Evolutionary conservation across 2,888 invertebrate species (phyloP).

Genomic region (Encarsia formosa): DNA sequence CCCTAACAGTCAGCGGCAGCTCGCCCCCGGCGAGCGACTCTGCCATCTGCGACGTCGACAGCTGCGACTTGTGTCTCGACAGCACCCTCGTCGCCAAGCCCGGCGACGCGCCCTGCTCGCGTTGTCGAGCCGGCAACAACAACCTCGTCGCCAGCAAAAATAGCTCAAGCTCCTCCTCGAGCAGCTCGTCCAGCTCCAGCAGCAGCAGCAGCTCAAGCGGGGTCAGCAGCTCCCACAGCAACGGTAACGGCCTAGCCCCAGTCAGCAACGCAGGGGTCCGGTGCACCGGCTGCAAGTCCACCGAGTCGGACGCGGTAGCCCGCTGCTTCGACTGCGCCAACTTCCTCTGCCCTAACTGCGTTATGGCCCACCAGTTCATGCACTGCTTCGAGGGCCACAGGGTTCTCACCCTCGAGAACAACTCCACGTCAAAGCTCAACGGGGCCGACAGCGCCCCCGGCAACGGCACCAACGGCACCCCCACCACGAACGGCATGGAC

Average conservation of each 20-base stretch:
- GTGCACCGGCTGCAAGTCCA: slow-evolving; percentile 95
- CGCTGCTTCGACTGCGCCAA: slow-evolving; percentile 96
- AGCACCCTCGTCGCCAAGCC: slow-evolving; percentile 45
- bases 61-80: slow-evolving; percentile 50
- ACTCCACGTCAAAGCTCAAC: slow-evolving; percentile 58
- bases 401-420: slow-evolving; percentile 64
- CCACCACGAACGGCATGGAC: slow-evolving; percentile 35
- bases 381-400: slow-evolving; percentile 97
- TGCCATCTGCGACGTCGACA: slow-evolving; percentile 67
- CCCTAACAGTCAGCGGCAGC: slow-evolving; percentile 80
- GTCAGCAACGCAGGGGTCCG: slow-evolving; percentile 58
- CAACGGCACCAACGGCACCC: background rate
- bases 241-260: background rate
- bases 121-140: slow-evolving; percentile 46
- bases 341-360: slow-evolving; percentile 94
- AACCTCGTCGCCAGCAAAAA: too few relatives aligned
- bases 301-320: slow-evolving; percentile 90
- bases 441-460: slow-evolving; percentile 33
- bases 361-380: slow-evolving; percentile 98
- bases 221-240: background rate
- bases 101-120: slow-evolving; percentile 47
- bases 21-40: slow-evolving; percentile 83
- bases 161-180: background rate
- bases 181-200: slow-evolving; percentile 79
- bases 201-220: background rate